Conservation (phyloP, 2,797 vertebrate species). For the Peromyscus attwateri region DNA sequence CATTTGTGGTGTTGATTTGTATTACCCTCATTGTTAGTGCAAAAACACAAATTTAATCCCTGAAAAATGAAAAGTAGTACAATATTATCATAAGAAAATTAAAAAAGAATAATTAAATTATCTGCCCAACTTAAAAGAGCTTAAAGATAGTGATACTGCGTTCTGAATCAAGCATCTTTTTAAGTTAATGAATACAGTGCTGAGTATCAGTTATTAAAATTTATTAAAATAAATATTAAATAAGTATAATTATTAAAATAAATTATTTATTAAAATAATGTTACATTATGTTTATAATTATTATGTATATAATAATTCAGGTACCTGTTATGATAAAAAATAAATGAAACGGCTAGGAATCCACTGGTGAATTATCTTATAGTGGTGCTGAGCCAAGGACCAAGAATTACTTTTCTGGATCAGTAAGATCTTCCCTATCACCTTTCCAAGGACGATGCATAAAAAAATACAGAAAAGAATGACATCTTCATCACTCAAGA, state of each 20-base stretch:
- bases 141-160: neutral
- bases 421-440: conserved; percentile 16
- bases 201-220: neutral
- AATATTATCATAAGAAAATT: neutral
- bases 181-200: neutral
- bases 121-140: neutral
- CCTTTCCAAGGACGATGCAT: neutral
- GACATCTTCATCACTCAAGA: neutral
- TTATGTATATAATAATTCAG: neutral
- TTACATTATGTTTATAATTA: neutral
- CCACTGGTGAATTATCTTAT: neutral
- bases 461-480: conserved; percentile 27
- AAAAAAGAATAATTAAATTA: conserved; percentile 40
- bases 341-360: neutral
- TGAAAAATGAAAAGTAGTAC: neutral
- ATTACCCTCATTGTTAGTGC: neutral
- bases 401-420: conserved; percentile 22
- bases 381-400: neutral
- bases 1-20: neutral
- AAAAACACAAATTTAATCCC: neutral
- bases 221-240: too few relatives aligned
- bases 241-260: too few relatives aligned
- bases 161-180: conserved; percentile 42
- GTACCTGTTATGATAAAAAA: neutral
- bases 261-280: neutral